phyloP scores from a whole-genome alignment of 2,113 vertebrate species.

The Pseudorectes ferrugineus region DNA sequence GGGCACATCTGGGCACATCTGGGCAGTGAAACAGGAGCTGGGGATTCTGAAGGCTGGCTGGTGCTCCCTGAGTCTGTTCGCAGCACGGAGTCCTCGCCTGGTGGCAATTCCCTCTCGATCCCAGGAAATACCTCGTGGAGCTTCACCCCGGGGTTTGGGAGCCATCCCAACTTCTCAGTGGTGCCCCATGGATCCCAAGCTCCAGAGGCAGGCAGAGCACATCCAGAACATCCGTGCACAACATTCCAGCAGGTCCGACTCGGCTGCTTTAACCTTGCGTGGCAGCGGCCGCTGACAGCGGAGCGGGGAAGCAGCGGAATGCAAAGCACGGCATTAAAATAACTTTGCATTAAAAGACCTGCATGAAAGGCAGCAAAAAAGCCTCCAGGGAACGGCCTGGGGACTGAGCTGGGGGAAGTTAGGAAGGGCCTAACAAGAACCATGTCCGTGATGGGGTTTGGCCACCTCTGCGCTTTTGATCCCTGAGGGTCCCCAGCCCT shows the following conservation, averaged over 20 bases:
- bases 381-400: not conserved
- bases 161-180: fast-evolving
- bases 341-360: not conserved
- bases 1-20: not conserved
- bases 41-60: fast-evolving
- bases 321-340: not conserved
- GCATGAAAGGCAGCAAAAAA: not conserved
- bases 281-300: not conserved
- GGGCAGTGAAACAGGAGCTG: not conserved
- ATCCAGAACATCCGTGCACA: not conserved
- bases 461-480: not conserved
- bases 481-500: fast-evolving
- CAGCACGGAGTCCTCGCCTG: fast-evolving
- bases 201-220: not conserved
- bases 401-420: too few species aligned
- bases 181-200: fast-evolving
- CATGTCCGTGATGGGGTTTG: fast-evolving
- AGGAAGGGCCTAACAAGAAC: not conserved
- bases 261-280: not conserved
- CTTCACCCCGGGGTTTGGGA: not conserved
- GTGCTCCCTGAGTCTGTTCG: not conserved
- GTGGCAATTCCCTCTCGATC: too few species aligned
- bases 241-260: not conserved
- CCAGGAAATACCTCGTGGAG: fast-evolving
- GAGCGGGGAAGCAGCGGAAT: not conserved